Evolutionary conservation across 2,113 vertebrate species (phyloP).

Genomic region (Pangasianodon gigas): DNA sequence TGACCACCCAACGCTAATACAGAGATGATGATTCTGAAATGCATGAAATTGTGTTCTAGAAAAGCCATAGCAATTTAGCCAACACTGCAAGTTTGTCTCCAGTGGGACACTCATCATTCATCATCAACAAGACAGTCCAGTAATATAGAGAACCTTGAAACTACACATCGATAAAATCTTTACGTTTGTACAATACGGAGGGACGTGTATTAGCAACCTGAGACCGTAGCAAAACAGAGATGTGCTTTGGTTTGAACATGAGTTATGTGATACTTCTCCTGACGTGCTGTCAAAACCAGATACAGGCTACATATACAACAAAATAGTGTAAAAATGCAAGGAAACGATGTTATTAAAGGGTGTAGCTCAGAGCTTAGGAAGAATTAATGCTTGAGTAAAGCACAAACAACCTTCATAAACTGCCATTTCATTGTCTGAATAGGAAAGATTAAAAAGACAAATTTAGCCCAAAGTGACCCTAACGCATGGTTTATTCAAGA

Average conservation of each 20-base stretch:
- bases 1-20: background rate
- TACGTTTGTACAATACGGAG: background rate
- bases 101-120: background rate
- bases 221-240: background rate
- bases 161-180: background rate
- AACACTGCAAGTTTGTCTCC: background rate
- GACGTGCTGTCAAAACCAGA: background rate
- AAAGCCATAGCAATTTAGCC: background rate
- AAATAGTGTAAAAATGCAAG: background rate
- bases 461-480: slow-evolving; percentile 1
- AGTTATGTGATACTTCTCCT: background rate
- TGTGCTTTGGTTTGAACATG: background rate
- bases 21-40: background rate
- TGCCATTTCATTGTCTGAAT: background rate
- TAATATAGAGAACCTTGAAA: background rate
- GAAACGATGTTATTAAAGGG: background rate
- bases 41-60: background rate
- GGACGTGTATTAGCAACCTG: background rate
- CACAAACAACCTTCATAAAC: slow-evolving; percentile 18
- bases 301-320: background rate
- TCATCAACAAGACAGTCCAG: background rate
- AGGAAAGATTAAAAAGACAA: background rate
- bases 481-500: background rate
- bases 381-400: background rate
- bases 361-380: background rate